Conservation (phyloP, 2,888 invertebrate species). For the Koerneria pararmatus region DNA sequence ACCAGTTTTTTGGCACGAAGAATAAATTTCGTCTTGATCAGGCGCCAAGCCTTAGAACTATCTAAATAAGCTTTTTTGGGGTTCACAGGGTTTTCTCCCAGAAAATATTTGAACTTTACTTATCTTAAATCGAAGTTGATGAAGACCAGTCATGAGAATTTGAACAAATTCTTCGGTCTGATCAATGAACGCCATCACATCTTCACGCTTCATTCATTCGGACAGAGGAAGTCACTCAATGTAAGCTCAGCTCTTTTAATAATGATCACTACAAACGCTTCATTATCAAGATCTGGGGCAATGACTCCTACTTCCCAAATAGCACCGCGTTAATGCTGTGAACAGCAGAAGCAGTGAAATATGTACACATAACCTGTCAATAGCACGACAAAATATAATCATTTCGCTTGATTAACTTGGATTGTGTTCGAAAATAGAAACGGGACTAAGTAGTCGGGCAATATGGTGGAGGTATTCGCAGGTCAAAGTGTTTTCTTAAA, state of each 20-base stretch:
- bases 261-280: no score
- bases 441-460: no score
- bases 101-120: no score
- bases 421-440: no score
- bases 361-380: no score
- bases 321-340: no score
- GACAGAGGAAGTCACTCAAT: slow-evolving; percentile 92
- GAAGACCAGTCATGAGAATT: slow-evolving; percentile 77
- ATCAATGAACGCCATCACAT: slow-evolving; percentile 76
- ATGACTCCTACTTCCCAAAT: no score
- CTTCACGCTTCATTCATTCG: slow-evolving; percentile 88
- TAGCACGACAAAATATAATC: neutral
- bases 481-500: no score
- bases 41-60: neutral
- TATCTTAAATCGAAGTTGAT: no score
- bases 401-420: neutral
- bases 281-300: neutral
- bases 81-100: neutral
- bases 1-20: no score
- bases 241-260: slow-evolving; percentile 18
- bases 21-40: neutral
- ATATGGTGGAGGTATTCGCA: no score
- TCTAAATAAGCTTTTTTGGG: neutral
- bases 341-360: no score
- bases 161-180: slow-evolving; percentile 86